These are phyloP conservation scores for Cephus nigrinus DNA, from an alignment of 2,888 invertebrate genomes.

Conservation along the genomic window DNA sequence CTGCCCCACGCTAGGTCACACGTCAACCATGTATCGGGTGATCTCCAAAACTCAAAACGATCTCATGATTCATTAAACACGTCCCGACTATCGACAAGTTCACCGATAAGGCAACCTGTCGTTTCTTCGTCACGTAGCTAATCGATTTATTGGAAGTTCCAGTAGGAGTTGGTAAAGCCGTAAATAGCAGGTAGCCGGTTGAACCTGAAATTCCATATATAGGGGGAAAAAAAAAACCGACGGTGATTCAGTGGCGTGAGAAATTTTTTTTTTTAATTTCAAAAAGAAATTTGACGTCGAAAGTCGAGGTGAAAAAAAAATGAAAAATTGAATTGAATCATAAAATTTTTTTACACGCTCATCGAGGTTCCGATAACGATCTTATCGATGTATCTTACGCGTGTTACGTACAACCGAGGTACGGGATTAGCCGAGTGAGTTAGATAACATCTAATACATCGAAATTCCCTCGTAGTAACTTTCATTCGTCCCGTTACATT, in stretches of 20 bases:
- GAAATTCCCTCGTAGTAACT: neutral
- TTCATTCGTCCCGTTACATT: slow-evolving; percentile 9
- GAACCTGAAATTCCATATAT: neutral
- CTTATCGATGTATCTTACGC: neutral
- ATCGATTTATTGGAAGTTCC: slow-evolving; percentile 1
- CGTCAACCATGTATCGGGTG: neutral
- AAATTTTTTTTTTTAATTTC: neutral
- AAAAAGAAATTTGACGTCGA: neutral
- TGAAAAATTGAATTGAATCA: neutral
- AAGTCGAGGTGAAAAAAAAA: neutral
- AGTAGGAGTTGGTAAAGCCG: neutral
- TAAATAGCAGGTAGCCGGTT: neutral
- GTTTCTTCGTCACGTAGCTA: neutral
- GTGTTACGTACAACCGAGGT: neutral
- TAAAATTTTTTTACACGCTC: neutral
- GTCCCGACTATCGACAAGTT: neutral
- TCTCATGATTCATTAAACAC: neutral
- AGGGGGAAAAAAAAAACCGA: neutral
- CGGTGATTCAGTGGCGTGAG: neutral
- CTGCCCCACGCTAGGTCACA: neutral
- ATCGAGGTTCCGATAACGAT: slow-evolving; percentile 4
- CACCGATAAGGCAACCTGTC: neutral
- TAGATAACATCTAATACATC: slow-evolving; percentile 12
- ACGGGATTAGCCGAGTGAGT: neutral
- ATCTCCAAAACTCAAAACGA: neutral